phyloP scores from a whole-genome alignment of 2,888 invertebrate genomes.

The Leistus spinibarbis region DNA sequence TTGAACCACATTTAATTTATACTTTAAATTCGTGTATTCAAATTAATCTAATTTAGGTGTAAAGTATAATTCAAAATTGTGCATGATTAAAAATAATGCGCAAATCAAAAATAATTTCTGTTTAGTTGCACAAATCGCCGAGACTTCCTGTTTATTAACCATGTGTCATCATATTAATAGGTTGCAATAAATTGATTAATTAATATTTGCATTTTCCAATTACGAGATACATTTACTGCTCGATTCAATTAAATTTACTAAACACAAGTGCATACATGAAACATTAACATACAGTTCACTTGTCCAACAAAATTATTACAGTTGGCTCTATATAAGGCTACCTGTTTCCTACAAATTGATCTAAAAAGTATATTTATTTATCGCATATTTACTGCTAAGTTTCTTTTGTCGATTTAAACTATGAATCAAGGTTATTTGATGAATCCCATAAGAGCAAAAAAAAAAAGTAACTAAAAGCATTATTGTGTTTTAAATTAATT shows the following conservation, averaged over 20 bases:
- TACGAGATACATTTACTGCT: background rate
- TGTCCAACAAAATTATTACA: background rate
- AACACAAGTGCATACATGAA: background rate
- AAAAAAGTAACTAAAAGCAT: too few relatives aligned
- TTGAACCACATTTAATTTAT: too few relatives aligned
- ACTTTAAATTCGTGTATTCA: background rate
- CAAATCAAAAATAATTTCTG: background rate
- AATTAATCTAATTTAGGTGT: background rate
- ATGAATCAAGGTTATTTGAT: too few relatives aligned
- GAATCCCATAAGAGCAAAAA: too few relatives aligned
- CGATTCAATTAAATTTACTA: background rate
- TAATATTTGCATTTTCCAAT: slow-evolving; percentile 35
- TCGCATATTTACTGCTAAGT: too few relatives aligned
- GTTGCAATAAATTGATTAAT: slow-evolving; percentile 28
- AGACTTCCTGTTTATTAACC: background rate
- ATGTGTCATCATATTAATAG: slow-evolving; percentile 12
- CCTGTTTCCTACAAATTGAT: too few relatives aligned
- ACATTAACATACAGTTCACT: background rate
- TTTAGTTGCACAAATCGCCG: background rate
- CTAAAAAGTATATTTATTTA: too few relatives aligned
- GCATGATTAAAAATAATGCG: background rate
- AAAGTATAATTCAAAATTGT: too few relatives aligned
- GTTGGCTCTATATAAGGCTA: background rate
- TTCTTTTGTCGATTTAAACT: too few relatives aligned
- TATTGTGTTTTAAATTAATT: too few relatives aligned